Percentiles rank a stretch among this genome's conserved stretches.
phyloP scores from a whole-genome alignment of 2,797 vertebrate genomes.

The Enteromius unitaeniatus region DNA sequence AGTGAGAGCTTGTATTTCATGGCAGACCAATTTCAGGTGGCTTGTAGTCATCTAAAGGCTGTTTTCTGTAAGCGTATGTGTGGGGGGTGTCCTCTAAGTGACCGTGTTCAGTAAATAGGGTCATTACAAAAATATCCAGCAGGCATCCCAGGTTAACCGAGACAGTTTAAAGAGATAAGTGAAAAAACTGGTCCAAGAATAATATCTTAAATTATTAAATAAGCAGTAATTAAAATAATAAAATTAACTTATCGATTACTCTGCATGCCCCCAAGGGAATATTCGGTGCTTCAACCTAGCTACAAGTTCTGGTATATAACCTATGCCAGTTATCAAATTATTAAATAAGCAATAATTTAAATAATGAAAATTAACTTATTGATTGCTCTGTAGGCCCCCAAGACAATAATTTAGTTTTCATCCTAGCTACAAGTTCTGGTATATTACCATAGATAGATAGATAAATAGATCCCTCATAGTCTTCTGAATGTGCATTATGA shows the following conservation, averaged over 20 bases:
- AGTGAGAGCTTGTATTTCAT: slow-evolving; percentile 40
- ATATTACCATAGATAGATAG: neutral
- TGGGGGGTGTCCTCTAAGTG: slow-evolving; percentile 45
- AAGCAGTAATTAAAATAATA: neutral
- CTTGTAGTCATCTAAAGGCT: slow-evolving; percentile 52
- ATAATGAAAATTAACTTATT: neutral
- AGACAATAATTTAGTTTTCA: neutral
- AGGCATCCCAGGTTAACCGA: slow-evolving; percentile 38
- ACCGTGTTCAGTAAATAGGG: slow-evolving; percentile 50
- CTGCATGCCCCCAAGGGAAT: neutral
- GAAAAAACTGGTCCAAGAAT: neutral
- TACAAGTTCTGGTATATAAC: neutral
- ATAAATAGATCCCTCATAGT: too few relatives aligned
- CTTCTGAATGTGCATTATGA: neutral
- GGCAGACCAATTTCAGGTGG: slow-evolving; percentile 52
- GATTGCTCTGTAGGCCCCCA: neutral
- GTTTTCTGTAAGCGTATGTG: slow-evolving; percentile 24
- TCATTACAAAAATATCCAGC: slow-evolving; percentile 49
- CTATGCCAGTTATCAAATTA: neutral
- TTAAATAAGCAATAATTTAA: neutral
- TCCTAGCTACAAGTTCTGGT: neutral
- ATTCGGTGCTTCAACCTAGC: neutral
- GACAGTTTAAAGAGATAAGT: slow-evolving; percentile 11
- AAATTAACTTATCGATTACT: neutral
- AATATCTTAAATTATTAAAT: neutral